Evolutionary conservation across 2,888 invertebrate species (phyloP), one percentile per base, ranked within the genome.

Genomic region (Lasioglossum leucozonium): DNA sequence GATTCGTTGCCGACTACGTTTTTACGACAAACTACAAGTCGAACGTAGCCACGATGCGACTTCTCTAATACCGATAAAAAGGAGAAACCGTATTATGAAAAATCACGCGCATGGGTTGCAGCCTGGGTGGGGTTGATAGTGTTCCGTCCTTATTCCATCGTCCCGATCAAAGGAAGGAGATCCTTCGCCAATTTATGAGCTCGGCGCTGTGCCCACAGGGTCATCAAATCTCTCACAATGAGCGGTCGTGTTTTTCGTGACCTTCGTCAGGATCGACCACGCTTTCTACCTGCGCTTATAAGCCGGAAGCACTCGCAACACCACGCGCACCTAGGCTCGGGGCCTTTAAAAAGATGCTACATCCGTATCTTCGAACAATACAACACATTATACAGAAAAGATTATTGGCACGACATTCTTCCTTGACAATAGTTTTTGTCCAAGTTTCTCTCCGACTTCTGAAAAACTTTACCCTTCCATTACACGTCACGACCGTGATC

Each of bases 301-400:
- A 91, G 93, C 92, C 92, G 89, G 86, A 89, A 91, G 90, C 84
- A 84, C 88, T 88, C 90, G 90, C 90, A 85, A 83, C 88, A 92
- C 88, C 92, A 93, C 92, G 92, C 89, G 92, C 89, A 90, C 90
- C 90, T 81, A 83, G 77, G 58, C 77, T 71, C 77, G 81, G 81
- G 84, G 75, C 79, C 74, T 85, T 71, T 69, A 74, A 72, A 72
- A 76, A 81, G 82, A 88, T 77, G 79, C 79, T 76, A 58, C 79
- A 77, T 86, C 88, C 79, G 86, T 72, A 81, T 58, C 74, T 47
- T 51, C 34, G 42, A 69, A 72, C 58, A 44, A 47, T 72, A 40
- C n/a, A n/a, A 34, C 34, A 67, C 34, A 26, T 42, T 72, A 51
- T 47, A n/a, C 42, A 8, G 30, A 51, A 40, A 37, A 77, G 82